phyloP scores from a whole-genome alignment of 2,797 vertebrate genomes.

The Myotis daubentonii region DNA sequence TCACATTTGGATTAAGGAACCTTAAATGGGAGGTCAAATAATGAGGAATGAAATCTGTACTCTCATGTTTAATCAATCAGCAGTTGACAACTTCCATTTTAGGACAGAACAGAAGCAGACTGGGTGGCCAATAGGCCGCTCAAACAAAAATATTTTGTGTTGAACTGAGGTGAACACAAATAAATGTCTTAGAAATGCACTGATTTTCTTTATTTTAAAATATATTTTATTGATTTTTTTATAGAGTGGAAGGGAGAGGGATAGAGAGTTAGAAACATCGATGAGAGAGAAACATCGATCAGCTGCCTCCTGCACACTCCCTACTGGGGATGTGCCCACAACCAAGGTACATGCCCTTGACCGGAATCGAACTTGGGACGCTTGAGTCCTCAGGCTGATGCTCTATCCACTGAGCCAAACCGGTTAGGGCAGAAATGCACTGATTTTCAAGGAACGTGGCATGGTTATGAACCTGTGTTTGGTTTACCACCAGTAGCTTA shows the following conservation, averaged over 20 bases:
- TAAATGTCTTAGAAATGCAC: neutral
- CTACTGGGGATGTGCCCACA: no score
- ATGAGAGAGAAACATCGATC: no score
- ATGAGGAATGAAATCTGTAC: slow-evolving; percentile 17
- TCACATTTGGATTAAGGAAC: slow-evolving; percentile 1
- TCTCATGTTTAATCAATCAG: slow-evolving; percentile 2
- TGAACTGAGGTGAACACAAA: neutral
- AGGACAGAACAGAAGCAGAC: neutral
- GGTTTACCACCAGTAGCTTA: neutral
- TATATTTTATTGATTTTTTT: no score
- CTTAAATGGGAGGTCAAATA: slow-evolving; percentile 8
- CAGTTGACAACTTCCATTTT: neutral
- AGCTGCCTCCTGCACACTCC: no score
- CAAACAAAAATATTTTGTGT: neutral
- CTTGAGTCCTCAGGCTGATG: no score
- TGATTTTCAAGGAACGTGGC: neutral
- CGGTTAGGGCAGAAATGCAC: no score
- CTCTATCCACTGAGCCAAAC: no score
- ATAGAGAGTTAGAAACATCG: no score
- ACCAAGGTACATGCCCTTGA: no score
- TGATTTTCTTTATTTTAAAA: neutral
- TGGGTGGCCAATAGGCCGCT: neutral
- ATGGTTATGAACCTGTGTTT: neutral
- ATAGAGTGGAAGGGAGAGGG: no score
- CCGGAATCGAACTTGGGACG: no score